phyloP scores from a whole-genome alignment of 2,797 vertebrate species.

The Cheirogaleus major region DNA sequence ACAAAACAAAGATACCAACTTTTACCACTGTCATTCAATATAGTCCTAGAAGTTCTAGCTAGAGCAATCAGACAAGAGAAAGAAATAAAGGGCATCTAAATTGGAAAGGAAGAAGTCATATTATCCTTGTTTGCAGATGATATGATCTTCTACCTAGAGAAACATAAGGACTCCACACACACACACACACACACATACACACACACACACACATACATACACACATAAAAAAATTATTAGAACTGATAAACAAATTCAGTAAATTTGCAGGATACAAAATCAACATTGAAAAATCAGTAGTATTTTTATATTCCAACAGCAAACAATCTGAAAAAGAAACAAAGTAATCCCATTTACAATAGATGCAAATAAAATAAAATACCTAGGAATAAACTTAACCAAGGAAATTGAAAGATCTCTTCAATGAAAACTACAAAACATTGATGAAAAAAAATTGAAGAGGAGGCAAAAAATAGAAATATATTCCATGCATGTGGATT shows the following conservation, averaged over 20 bases:
- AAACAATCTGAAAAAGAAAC: not conserved
- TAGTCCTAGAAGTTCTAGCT: not conserved
- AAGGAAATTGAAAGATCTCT: not conserved
- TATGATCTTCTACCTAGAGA: not conserved
- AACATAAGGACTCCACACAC: not conserved
- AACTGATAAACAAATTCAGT: not conserved
- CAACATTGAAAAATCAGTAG: not conserved
- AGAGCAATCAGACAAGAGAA: not conserved
- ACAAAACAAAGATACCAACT: not conserved
- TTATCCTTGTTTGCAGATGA: not conserved
- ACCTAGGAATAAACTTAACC: not conserved
- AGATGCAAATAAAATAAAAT: not conserved
- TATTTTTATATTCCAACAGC: not conserved
- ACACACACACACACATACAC: not conserved
- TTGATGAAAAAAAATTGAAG: not conserved
- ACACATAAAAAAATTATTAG: not conserved
- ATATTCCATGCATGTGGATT: not conserved
- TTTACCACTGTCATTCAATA: not conserved
- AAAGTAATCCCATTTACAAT: not conserved
- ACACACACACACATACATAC: not conserved
- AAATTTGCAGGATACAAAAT: not conserved
- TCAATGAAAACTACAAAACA: not conserved
- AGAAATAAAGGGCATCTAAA: not conserved
- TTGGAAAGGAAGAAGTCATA: not conserved
- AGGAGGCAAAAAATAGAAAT: not conserved